Conservation (phyloP, 2,113 vertebrate genomes). For the Channa argus region DNA sequence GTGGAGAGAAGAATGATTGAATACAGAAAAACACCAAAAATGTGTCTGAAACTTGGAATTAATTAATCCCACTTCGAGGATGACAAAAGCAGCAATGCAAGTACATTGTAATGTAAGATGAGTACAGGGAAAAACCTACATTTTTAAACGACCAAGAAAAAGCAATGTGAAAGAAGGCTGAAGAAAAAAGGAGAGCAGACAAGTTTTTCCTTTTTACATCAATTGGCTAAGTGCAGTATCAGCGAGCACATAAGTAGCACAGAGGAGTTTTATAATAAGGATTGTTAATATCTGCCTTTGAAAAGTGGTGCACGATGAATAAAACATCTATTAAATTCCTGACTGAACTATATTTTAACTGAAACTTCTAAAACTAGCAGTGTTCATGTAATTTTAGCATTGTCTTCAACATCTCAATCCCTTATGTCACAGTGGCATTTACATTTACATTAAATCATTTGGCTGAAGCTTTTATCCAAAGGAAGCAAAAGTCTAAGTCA, state of each 20-base stretch:
- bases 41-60: conserved; percentile 22
- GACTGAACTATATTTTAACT: neutral
- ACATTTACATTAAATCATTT: too few species aligned
- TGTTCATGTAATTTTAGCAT: neutral
- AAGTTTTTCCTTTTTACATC: conserved; percentile 34
- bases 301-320: conserved; percentile 4
- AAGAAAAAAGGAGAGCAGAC: conserved; percentile 17
- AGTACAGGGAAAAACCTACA: conserved; percentile 6
- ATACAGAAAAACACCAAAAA: conserved; percentile 23
- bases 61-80: conserved; percentile 23
- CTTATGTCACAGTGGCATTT: neutral
- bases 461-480: too few species aligned
- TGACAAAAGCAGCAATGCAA: conserved; percentile 34
- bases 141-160: conserved; percentile 21
- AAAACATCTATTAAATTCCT: conserved; percentile 10
- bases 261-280: conserved; percentile 6
- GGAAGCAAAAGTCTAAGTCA: too few species aligned
- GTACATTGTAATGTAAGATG: too few species aligned
- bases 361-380: conserved; percentile 19
- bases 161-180: conserved; percentile 9
- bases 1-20: conserved; percentile 15
- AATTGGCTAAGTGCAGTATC: conserved; percentile 38
- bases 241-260: neutral
- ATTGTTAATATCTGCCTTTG: conserved; percentile 36
- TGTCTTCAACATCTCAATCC: neutral